These are phyloP conservation scores for Drosophila sordidapex DNA, from an alignment of 2,888 invertebrate species.

Conservation along the genomic window DNA sequence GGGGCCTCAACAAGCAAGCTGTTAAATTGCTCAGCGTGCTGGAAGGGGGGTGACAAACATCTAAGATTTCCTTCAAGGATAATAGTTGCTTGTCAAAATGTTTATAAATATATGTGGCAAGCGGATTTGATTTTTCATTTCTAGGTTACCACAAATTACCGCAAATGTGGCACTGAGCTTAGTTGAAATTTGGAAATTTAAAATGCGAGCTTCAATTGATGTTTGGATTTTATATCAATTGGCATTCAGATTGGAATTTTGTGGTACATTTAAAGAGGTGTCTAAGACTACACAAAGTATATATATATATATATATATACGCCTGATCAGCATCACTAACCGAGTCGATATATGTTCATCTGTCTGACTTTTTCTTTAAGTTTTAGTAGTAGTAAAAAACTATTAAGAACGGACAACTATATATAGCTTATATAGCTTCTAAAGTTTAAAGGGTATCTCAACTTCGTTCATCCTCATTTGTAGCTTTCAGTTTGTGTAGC, in stretches of 20 bases:
- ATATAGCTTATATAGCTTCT: not conserved
- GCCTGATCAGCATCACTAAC: not conserved
- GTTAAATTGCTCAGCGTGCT: slow-evolving; percentile 39
- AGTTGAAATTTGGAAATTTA: not conserved
- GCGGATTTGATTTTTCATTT: not conserved
- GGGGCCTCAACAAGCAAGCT: slow-evolving; percentile 48
- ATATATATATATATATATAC: not conserved
- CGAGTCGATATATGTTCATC: too few species aligned
- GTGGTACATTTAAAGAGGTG: too few species aligned
- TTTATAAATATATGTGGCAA: slow-evolving; percentile 1
- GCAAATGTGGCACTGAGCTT: not conserved
- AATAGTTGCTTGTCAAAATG: slow-evolving; percentile 15
- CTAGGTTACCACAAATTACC: not conserved
- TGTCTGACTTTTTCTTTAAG: not conserved
- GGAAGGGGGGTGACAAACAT: not conserved
- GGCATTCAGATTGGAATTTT: too few species aligned
- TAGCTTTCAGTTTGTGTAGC: not conserved
- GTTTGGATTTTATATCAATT: too few species aligned
- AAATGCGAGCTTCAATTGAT: not conserved
- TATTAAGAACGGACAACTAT: not conserved
- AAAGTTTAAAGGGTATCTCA: not conserved
- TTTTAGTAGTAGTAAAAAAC: too few species aligned
- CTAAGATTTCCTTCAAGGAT: slow-evolving; percentile 19
- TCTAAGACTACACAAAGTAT: not conserved
- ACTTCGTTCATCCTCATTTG: not conserved